Conservation (phyloP, 2,888 invertebrate genomes). For the Drosophila ustulata region DNA sequence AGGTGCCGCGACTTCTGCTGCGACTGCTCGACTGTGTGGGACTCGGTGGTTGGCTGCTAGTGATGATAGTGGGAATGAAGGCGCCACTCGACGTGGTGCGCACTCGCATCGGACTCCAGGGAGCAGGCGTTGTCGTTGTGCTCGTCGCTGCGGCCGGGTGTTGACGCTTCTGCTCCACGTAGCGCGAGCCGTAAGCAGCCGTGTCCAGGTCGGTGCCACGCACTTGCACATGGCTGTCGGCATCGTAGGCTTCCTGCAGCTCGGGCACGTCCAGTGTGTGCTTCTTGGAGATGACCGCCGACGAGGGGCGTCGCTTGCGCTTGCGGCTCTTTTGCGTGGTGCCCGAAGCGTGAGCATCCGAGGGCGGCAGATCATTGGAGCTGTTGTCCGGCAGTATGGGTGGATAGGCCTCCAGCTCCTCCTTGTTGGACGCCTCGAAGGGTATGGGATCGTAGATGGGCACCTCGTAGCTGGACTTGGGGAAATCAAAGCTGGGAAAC, state of each 20-base stretch:
- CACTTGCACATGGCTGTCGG: slow-evolving; percentile 45
- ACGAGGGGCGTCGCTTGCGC: slow-evolving; percentile 62
- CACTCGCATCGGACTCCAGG: slow-evolving; percentile 82
- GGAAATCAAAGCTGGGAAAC: slow-evolving; percentile 82
- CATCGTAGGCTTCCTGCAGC: slow-evolving; percentile 82
- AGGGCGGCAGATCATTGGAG: slow-evolving; percentile 35
- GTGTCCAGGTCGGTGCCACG: slow-evolving; percentile 59
- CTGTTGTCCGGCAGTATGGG: slow-evolving; percentile 57
- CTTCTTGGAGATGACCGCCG: slow-evolving; percentile 61
- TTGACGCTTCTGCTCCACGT: slow-evolving; percentile 62
- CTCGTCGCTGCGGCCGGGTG: slow-evolving; percentile 7
- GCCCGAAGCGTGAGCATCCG: slow-evolving; percentile 60
- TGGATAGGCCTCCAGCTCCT: slow-evolving; percentile 80
- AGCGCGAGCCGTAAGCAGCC: slow-evolving; percentile 69
- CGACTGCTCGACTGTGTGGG: neutral
- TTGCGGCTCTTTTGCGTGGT: slow-evolving; percentile 55
- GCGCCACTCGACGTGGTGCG: slow-evolving; percentile 54
- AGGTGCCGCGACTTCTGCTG: slow-evolving; percentile 45
- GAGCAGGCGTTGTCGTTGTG: slow-evolving; percentile 40
- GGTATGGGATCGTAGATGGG: slow-evolving; percentile 84
- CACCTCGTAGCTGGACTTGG: slow-evolving; percentile 84
- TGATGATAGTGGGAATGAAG: slow-evolving; percentile 56
- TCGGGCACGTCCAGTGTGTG: slow-evolving; percentile 83
- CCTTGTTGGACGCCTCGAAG: slow-evolving; percentile 76
- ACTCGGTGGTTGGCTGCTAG: slow-evolving; percentile 44